These are phyloP conservation scores for Dipus sagitta DNA, from an alignment of 2,797 vertebrate species.

Conservation along the genomic window DNA sequence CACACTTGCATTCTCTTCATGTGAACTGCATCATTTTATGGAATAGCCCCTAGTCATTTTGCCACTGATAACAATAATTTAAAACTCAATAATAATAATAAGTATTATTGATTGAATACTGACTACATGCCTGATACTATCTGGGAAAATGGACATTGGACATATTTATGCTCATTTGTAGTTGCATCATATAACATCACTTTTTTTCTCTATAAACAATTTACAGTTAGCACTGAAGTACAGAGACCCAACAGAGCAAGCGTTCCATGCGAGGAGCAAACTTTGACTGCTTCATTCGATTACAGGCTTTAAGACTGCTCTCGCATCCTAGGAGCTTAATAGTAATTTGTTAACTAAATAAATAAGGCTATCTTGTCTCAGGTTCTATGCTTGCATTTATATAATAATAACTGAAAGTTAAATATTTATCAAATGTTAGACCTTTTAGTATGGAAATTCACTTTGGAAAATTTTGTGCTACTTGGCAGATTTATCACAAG, in stretches of 20 bases:
- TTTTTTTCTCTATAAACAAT: slow-evolving; percentile 12
- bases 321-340: neutral
- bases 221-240: neutral
- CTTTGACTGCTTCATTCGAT: neutral
- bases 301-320: too few relatives aligned
- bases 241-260: neutral
- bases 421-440: slow-evolving; percentile 62
- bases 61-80: neutral
- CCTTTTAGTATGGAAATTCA: slow-evolving; percentile 46
- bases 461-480: slow-evolving; percentile 17
- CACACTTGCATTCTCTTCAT: neutral
- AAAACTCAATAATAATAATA: neutral
- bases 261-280: neutral
- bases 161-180: neutral
- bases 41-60: neutral
- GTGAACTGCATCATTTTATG: neutral
- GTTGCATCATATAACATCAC: neutral
- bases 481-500: slow-evolving; percentile 36
- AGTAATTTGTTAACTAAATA: slow-evolving; percentile 37
- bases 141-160: slow-evolving; percentile 1
- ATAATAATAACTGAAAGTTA: slow-evolving; percentile 69
- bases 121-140: neutral
- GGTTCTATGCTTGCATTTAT: slow-evolving; percentile 6
- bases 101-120: neutral
- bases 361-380: slow-evolving; percentile 38